Conservation (phyloP, 2,888 invertebrate species). For the Scelioninae gen. 2 region DNA sequence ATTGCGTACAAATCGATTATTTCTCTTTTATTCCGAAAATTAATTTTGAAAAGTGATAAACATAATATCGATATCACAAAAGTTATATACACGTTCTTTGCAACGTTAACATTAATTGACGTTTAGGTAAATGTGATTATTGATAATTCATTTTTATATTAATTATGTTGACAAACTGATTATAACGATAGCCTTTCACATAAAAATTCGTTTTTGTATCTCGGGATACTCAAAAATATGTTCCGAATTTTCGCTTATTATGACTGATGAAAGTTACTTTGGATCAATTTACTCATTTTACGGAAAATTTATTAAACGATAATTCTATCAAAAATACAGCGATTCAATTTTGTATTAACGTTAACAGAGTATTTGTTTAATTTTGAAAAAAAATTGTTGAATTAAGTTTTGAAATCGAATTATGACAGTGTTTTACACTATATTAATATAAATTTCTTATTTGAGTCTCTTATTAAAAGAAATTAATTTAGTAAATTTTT, state of each 20-base stretch:
- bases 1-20: too few relatives aligned
- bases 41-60: too few relatives aligned
- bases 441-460: too few relatives aligned
- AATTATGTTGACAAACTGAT: conserved; percentile 46
- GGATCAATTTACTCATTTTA: conserved; percentile 50
- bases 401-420: neutral
- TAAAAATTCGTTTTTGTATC: conserved; percentile 35
- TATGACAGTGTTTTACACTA: conserved; percentile 1
- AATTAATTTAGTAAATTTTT: too few relatives aligned
- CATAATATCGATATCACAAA: too few relatives aligned
- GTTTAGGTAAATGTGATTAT: too few relatives aligned
- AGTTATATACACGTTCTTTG: too few relatives aligned
- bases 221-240: conserved; percentile 17
- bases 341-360: conserved; percentile 24
- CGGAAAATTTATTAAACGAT: conserved; percentile 47
- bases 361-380: neutral
- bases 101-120: too few relatives aligned
- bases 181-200: conserved; percentile 28
- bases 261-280: conserved; percentile 42
- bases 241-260: conserved; percentile 45
- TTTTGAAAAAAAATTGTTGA: conserved; percentile 3
- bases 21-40: too few relatives aligned
- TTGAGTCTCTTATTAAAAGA: too few relatives aligned
- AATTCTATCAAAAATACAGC: conserved; percentile 37
- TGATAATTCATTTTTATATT: conserved; percentile 43